Percentiles rank a stretch among this genome's conserved stretches.
These are phyloP conservation scores for Margarornis squamiger DNA, from an alignment of 2,797 vertebrate species.

Conservation along the genomic window DNA sequence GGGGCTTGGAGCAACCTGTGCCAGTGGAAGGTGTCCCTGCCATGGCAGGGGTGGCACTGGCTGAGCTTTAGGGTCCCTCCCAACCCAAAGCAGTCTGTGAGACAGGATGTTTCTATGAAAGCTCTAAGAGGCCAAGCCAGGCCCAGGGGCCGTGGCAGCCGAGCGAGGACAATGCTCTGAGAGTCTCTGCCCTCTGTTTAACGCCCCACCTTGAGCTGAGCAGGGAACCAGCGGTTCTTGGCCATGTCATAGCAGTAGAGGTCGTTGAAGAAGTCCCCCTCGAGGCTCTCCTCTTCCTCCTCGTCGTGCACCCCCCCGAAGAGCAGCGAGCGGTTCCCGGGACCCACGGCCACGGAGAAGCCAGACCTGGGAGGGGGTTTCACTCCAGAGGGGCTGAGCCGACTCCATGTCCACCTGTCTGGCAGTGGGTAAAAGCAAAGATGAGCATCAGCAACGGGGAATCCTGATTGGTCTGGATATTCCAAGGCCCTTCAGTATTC, in stretches of 20 bases:
- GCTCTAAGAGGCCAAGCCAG: not conserved
- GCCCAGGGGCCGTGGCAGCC: no score
- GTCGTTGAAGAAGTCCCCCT: slow-evolving; percentile 93
- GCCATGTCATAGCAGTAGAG: slow-evolving; percentile 85
- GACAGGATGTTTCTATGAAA: not conserved
- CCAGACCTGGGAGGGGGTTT: slow-evolving; percentile 89
- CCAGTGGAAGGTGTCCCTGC: not conserved
- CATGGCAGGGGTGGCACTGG: not conserved
- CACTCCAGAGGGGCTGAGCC: slow-evolving; percentile 85
- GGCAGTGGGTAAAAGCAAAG: not conserved
- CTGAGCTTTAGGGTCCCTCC: not conserved
- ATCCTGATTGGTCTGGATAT: fast-evolving
- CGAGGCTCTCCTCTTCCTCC: slow-evolving; percentile 91
- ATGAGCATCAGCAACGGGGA: not conserved
- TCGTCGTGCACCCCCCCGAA: slow-evolving; percentile 95
- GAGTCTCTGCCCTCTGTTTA: not conserved
- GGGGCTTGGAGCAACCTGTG: not conserved
- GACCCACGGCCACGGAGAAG: slow-evolving; percentile 82
- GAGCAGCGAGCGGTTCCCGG: slow-evolving; percentile 82
- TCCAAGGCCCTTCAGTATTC: not conserved
- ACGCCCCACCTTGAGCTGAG: slow-evolving; percentile 84
- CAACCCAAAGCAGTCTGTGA: not conserved
- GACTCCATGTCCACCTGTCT: slow-evolving; percentile 90
- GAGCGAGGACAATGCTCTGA: not conserved
- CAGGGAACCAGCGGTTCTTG: slow-evolving; percentile 91